phyloP scores from a whole-genome alignment of 2,113 vertebrate genomes.

The Silurus asotus region DNA sequence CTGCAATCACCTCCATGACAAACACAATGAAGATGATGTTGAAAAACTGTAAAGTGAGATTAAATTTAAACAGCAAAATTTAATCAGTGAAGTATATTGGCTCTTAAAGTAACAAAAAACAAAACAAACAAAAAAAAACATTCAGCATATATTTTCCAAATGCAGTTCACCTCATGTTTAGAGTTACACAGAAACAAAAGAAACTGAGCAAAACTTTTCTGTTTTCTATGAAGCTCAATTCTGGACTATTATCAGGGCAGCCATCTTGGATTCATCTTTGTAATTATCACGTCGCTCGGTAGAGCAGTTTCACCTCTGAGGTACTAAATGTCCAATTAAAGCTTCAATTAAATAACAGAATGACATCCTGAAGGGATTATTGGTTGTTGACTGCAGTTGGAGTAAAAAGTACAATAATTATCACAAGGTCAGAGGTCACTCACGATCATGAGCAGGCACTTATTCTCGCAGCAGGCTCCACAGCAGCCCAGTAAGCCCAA shows the following conservation, averaged over 20 bases:
- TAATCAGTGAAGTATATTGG: neutral
- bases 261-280: neutral
- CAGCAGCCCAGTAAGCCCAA: constrained; percentile 69
- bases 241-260: neutral
- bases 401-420: neutral
- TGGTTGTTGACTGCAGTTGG: no score
- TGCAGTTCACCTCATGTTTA: neutral
- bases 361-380: neutral
- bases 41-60: constrained; percentile 72
- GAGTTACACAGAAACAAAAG: neutral
- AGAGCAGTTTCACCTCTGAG: neutral
- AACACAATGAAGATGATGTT: constrained; percentile 9
- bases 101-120: neutral
- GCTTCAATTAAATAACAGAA: neutral
- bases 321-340: neutral
- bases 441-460: constrained; percentile 65
- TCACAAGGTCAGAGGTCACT: constrained; percentile 33
- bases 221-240: neutral
- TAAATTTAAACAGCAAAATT: neutral
- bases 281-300: no score
- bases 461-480: constrained; percentile 64
- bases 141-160: no score
- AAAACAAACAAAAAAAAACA: no score
- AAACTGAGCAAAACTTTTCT: neutral
- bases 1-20: no score